These are phyloP conservation scores for Thera britannica DNA, from an alignment of 2,888 invertebrate species.

Conservation along the genomic window DNA sequence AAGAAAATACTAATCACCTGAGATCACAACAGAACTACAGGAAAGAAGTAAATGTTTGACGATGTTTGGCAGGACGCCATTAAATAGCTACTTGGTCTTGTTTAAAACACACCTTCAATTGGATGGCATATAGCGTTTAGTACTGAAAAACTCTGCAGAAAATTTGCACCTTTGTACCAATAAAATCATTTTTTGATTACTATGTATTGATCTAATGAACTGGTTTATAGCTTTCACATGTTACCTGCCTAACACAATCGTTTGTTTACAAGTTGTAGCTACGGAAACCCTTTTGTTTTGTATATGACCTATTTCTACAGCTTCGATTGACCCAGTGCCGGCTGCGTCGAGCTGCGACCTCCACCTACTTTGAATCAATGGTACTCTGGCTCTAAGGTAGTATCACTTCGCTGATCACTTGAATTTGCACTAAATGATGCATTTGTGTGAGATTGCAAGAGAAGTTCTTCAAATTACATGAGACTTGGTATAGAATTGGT, in stretches of 20 bases:
- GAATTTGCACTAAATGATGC: not conserved
- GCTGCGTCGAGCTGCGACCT: constrained; percentile 16
- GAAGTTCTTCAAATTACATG: not conserved
- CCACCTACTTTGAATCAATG: constrained; percentile 20
- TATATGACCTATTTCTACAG: constrained; percentile 12
- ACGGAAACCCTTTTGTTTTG: not conserved
- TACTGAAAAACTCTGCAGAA: not conserved
- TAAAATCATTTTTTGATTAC: not conserved
- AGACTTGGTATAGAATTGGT: too few relatives aligned
- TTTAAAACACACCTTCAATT: constrained; percentile 8
- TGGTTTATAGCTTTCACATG: not conserved
- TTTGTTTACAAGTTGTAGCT: not conserved
- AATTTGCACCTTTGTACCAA: not conserved
- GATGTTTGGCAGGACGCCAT: constrained; percentile 16
- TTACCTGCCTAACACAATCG: not conserved
- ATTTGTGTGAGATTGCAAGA: not conserved
- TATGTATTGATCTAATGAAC: not conserved
- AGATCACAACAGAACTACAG: constrained; percentile 6
- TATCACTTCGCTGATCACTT: not conserved
- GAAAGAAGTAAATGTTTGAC: constrained; percentile 11
- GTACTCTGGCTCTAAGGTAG: constrained; percentile 4
- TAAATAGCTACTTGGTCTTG: not conserved
- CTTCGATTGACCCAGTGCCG: constrained; percentile 14
- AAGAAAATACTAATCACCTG: constrained; percentile 17
- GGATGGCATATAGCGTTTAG: not conserved